These are phyloP conservation scores for Sorex maritimensis DNA, from an alignment of 2,797 vertebrate genomes.

Conservation along the genomic window DNA sequence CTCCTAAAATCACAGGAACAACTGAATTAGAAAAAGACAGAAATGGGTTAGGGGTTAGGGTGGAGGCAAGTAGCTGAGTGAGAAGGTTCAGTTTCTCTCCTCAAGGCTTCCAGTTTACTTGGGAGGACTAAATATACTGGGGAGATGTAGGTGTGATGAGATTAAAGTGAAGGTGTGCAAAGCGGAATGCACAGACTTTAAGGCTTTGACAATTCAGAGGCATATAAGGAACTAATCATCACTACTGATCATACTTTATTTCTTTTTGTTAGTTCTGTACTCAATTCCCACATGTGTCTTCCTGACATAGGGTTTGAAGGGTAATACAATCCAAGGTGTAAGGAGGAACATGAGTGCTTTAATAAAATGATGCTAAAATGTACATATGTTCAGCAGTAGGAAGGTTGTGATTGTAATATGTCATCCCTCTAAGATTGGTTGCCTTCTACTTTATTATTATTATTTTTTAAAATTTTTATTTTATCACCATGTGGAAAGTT, in stretches of 20 bases:
- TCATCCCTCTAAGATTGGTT: too few relatives aligned
- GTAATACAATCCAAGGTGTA: not conserved
- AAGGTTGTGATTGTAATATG: too few relatives aligned
- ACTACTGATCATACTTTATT: not conserved
- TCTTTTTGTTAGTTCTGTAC: not conserved
- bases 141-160: not conserved
- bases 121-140: not conserved
- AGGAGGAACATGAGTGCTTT: not conserved
- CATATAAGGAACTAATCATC: not conserved
- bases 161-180: not conserved
- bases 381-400: too few relatives aligned
- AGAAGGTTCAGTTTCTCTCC: not conserved
- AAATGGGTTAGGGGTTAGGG: too few relatives aligned
- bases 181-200: not conserved
- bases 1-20: too few relatives aligned
- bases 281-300: not conserved
- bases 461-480: too few relatives aligned
- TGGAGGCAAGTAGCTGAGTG: not conserved
- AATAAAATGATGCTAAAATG: not conserved
- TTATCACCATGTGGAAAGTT: too few relatives aligned
- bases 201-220: not conserved
- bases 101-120: not conserved
- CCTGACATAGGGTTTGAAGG: not conserved
- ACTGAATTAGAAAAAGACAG: not conserved
- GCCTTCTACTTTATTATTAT: too few relatives aligned